Evolutionary conservation across 1,140 invertebrate genomes (phyloP), one percentile per base, ranked within the genome.

Genomic region (Bombus breviceps): DNA sequence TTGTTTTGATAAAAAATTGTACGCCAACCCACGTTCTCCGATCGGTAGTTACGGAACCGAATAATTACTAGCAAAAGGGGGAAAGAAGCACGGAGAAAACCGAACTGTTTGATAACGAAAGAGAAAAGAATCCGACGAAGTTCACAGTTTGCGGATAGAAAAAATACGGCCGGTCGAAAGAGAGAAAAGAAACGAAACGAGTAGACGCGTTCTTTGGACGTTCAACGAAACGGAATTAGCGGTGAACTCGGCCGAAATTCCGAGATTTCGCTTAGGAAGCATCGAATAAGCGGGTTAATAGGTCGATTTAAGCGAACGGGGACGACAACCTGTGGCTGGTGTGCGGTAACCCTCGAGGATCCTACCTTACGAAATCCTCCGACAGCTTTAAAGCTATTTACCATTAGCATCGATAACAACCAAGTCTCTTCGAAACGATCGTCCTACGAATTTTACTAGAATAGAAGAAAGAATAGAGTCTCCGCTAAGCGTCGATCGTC

Each of bases 301-400:
- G 83, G 77, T 85, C 83, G 83, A 85, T 85, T 85, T 85, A 80
- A 85, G 57, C 76, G 66, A 85, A 80, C 76, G 53, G 64, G 83
- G 76, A 85, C 83, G 68, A 85, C 83, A 85, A 85, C 68, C 77
- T 85, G 77, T 85, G 77, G 57, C 77, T 85, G 83, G 53, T 66
- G 57, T 73, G 69, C 68, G 68, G 77, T 73, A 85, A 85, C 77
- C 77, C 76, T 85, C 76, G 80, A 85, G 77, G 57, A 80, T 85
- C 28, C 57, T 72, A 43, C 57, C 76, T 85, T 80, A 53, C 68
- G 34, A 47, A 85, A 80, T 85, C 76, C 57, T 80, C 68, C 53
- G 83, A 73, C 34, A 80, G 68, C 77, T 85, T 85, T 80, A 73
- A 72, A 85, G 41, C 53, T 71, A 73, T 85, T 85, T 80, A 57